Evolutionary conservation across 2,113 vertebrate species (phyloP).

Genomic region (Malurus alboscapulatus): DNA sequence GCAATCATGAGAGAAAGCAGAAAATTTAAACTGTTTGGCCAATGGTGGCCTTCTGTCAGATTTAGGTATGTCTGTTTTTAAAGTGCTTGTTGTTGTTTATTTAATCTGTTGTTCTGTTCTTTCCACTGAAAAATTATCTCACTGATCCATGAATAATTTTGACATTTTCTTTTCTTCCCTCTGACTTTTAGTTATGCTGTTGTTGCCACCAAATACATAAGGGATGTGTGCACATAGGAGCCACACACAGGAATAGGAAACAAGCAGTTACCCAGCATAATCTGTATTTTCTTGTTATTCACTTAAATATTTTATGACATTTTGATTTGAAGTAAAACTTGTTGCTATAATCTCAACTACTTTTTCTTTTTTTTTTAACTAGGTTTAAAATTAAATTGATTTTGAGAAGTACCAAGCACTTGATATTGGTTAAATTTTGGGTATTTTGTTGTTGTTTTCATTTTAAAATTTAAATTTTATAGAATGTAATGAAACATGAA

Average conservation of each 20-base stretch:
- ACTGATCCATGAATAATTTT: background rate
- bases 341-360: background rate
- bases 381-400: background rate
- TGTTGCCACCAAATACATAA: background rate
- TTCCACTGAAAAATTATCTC: background rate
- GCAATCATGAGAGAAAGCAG: background rate
- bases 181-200: background rate
- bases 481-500: background rate
- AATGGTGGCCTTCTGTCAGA: background rate
- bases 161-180: background rate
- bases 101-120: background rate
- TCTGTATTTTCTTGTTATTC: background rate
- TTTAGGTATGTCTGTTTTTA: background rate
- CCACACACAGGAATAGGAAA: background rate
- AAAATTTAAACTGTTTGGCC: background rate
- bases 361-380: background rate
- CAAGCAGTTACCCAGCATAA: background rate
- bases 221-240: background rate
- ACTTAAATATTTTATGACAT: background rate
- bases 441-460: background rate
- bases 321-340: constrained; percentile 13
- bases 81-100: background rate
- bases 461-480: background rate
- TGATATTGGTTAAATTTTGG: background rate
- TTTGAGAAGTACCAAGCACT: background rate